Evolutionary conservation across 1,140 invertebrate genomes (phyloP), one percentile per base, ranked within the genome.

Genomic region (Bombus consobrinus): DNA sequence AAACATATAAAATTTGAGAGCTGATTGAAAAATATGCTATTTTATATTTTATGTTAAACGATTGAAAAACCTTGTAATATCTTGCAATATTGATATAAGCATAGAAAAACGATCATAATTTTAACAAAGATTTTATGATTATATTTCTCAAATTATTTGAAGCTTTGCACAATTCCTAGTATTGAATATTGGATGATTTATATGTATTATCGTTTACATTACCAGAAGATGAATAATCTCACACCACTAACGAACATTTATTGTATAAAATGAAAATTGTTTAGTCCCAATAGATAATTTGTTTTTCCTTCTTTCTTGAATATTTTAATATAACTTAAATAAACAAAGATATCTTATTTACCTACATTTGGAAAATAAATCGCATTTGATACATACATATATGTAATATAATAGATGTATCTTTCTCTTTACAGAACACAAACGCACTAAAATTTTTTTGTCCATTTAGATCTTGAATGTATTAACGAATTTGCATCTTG

Each of bases 171-270:
- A 90, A 82, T 85, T 83, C 66, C 71, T 73, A 59, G 83, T 88
- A 79, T 72, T 77, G 68, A 90, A 90, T 90, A 90, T 88, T 88
- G 80, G 59, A 75, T 74, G 68, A 76, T 76, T 85, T 88, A 88
- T 59, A 37, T 22, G 18, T 53, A 22, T 53, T 22, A 53, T 81
- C 41, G 32, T 74, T 85, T 75, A 66, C 5, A 79, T 89, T 77
- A 76, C 76, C 68, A 83, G 57, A 80, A 90, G 79, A 90, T 53
- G 74, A 64, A 25, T 87, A 75, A 90, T 89, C 89, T 91, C 89
- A 91, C 90, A 90, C 76, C 89, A 91, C 89, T 90, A 91, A 91
- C 78, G 78, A 91, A 91, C 84, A 69, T 90, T 87, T 83, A 76
- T 79, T 81, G 59, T 28, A 39, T 68, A 72, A 74, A 81, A 76